These are phyloP conservation scores for Sphaerodactylus townsendi DNA, from an alignment of 2,113 vertebrate genomes.

Conservation along the genomic window DNA sequence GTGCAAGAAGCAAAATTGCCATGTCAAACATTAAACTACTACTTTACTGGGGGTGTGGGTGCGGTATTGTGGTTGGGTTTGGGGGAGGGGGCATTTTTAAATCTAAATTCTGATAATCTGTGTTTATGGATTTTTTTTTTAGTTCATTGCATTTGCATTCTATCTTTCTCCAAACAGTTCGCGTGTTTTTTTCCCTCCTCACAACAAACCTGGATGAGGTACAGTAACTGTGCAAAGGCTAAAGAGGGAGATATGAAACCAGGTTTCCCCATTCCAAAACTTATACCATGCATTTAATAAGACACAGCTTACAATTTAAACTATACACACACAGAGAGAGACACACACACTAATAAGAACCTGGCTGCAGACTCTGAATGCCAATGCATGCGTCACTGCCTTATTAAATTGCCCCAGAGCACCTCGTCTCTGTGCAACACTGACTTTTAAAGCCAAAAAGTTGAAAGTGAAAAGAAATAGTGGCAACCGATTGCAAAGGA, in stretches of 20 bases:
- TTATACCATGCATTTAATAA: not conserved
- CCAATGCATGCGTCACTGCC: conserved; percentile 3
- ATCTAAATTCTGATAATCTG: conserved; percentile 22
- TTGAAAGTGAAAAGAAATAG: conserved; percentile 40
- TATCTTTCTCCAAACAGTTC: not conserved
- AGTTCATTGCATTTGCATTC: not conserved
- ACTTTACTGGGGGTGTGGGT: too few relatives aligned
- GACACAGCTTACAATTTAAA: conserved; percentile 25
- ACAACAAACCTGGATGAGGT: not conserved
- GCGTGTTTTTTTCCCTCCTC: too few relatives aligned
- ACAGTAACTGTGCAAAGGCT: not conserved
- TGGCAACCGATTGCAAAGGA: conserved; percentile 26
- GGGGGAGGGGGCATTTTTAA: not conserved
- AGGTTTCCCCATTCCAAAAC: not conserved
- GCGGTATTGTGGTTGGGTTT: too few relatives aligned
- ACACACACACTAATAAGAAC: conserved; percentile 12
- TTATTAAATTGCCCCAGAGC: conserved; percentile 29
- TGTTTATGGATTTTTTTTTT: conserved; percentile 7
- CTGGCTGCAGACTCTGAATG: conserved; percentile 17
- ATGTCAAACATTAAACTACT: conserved; percentile 41
- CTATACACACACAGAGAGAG: not conserved
- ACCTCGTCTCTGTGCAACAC: not conserved
- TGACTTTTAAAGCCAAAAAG: conserved; percentile 1
- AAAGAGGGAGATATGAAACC: not conserved
- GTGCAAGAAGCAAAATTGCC: conserved; percentile 15